A percentile compares a stretch with the other conserved stretches of the same genome.
These are phyloP conservation scores for Semaprochilodus insignis DNA, from an alignment of 2,797 vertebrate genomes.

Conservation along the genomic window DNA sequence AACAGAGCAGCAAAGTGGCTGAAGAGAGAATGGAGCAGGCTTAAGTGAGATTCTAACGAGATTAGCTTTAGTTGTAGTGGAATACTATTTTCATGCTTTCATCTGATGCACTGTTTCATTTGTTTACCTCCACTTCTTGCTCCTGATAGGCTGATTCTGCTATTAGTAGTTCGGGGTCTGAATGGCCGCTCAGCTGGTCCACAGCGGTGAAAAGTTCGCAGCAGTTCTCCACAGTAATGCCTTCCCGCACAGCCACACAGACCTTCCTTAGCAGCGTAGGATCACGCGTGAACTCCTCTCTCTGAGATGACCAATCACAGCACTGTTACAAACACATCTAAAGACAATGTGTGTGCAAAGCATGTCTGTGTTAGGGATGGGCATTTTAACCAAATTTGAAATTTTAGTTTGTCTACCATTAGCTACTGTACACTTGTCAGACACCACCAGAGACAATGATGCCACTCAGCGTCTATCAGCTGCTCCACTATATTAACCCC, in stretches of 20 bases:
- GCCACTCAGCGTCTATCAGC: no score
- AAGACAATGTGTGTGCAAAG: not conserved
- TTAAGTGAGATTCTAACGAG: constrained; percentile 26
- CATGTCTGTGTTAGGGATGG: constrained; percentile 38
- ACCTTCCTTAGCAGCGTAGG: constrained; percentile 88
- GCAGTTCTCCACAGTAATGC: constrained; percentile 88
- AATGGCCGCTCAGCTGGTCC: constrained; percentile 74
- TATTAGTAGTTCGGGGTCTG: constrained; percentile 54
- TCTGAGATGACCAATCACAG: constrained; percentile 62
- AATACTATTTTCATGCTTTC: constrained; percentile 10
- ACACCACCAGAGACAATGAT: no score
- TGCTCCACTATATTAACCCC: no score
- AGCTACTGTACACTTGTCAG: no score
- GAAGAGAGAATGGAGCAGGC: not conserved
- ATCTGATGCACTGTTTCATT: constrained; percentile 27
- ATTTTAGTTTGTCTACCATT: no score
- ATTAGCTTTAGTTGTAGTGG: constrained; percentile 27
- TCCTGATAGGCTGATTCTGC: constrained; percentile 30
- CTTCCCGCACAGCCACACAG: constrained; percentile 85
- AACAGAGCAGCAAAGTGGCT: constrained; percentile 21
- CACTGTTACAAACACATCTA: constrained; percentile 24
- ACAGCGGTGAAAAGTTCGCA: constrained; percentile 87
- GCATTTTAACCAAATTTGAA: no score
- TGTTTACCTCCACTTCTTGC: constrained; percentile 68
- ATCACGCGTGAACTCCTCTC: constrained; percentile 82